Evolutionary conservation across 1,140 invertebrate species (phyloP).

Genomic region (Diabrotica virgifera): DNA sequence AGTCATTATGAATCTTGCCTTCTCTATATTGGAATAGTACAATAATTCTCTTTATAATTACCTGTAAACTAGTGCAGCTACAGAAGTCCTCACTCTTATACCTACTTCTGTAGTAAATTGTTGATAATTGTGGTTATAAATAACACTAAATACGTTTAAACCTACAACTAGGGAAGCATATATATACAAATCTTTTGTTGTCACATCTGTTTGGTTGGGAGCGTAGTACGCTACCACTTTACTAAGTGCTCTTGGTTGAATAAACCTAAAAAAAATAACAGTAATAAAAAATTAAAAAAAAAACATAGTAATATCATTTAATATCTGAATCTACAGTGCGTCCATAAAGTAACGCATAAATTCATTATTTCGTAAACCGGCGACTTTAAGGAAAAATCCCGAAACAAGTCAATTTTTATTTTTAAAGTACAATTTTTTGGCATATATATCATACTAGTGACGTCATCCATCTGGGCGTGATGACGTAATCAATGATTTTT

Average conservation of each 20-base stretch:
- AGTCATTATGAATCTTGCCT: no score
- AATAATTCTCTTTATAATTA: slow-evolving; percentile 42
- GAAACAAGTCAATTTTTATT: no score
- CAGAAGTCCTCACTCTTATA: slow-evolving; percentile 75
- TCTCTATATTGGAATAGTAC: no score
- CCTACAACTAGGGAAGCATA: slow-evolving; percentile 60
- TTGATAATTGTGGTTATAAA: slow-evolving; percentile 69
- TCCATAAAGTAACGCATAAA: no score
- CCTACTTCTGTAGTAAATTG: slow-evolving; percentile 69
- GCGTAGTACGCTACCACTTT: slow-evolving; percentile 67
- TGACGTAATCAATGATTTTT: no score
- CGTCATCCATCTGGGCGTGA: no score
- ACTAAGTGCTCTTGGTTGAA: slow-evolving; percentile 55
- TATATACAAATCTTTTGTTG: slow-evolving; percentile 59
- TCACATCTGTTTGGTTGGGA: slow-evolving; percentile 45
- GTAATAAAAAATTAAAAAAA: no score
- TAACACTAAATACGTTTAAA: slow-evolving; percentile 54
- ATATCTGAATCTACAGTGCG: no score
- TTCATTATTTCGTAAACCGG: no score
- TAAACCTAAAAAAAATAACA: slow-evolving; percentile 27
- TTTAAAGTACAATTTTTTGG: no score
- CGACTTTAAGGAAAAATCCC: no score
- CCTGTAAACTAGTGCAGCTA: slow-evolving; percentile 76
- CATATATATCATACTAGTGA: no score
- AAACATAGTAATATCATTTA: neutral